These are phyloP conservation scores for Sminthurinus aureus DNA, from an alignment of 2,888 invertebrate genomes.

Conservation along the genomic window DNA sequence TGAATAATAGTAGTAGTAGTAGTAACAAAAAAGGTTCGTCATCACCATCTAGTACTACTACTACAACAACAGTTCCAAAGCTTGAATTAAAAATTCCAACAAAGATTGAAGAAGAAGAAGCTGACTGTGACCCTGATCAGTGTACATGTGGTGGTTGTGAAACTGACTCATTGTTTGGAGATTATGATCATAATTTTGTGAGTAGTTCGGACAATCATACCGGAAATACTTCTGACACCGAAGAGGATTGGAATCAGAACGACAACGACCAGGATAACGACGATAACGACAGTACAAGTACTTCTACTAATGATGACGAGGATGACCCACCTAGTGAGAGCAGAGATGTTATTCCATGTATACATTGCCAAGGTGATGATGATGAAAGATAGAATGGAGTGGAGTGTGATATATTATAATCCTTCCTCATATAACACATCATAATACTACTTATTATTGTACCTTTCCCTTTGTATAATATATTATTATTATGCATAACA, in stretches of 20 bases:
- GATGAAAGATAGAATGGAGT: not conserved
- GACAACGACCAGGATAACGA: slow-evolving; percentile 14
- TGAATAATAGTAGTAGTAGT: slow-evolving; percentile 3
- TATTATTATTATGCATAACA: too few species aligned
- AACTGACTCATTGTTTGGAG: slow-evolving; percentile 30
- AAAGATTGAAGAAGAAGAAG: slow-evolving; percentile 28
- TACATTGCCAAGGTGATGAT: slow-evolving; percentile 45
- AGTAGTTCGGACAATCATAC: slow-evolving; percentile 14
- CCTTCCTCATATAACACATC: too few species aligned
- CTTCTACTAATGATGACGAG: slow-evolving; percentile 12
- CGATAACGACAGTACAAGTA: slow-evolving; percentile 15
- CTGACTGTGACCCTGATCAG: slow-evolving; percentile 34
- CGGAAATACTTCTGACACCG: slow-evolving; percentile 23
- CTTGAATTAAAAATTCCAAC: slow-evolving; percentile 1
- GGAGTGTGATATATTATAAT: not conserved
- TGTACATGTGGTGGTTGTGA: slow-evolving; percentile 35
- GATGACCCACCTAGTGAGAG: slow-evolving; percentile 16
- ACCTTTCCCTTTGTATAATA: too few species aligned
- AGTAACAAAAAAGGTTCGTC: not conserved
- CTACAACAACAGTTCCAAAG: slow-evolving; percentile 7
- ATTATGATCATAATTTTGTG: slow-evolving; percentile 25
- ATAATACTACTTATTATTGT: too few species aligned
- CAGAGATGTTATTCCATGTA: slow-evolving; percentile 37
- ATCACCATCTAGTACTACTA: not conserved
- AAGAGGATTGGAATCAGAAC: slow-evolving; percentile 33